Evolutionary conservation across 2,113 vertebrate genomes (phyloP).

Genomic region (Lophotis ruficrista): DNA sequence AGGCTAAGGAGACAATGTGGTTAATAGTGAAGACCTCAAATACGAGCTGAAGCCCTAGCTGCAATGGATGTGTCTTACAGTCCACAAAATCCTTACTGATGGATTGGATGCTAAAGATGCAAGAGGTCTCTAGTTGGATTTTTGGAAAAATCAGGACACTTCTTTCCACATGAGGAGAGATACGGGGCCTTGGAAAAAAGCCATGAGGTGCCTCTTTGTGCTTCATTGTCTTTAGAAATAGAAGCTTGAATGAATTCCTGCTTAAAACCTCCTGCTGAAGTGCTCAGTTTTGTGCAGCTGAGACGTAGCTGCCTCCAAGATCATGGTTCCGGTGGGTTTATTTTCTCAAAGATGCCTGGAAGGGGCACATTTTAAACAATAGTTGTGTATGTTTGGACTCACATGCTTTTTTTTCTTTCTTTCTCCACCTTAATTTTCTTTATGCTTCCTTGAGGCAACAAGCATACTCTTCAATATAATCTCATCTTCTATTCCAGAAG

Average conservation of each 20-base stretch:
- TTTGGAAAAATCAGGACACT: neutral
- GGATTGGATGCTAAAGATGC: neutral
- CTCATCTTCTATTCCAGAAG: neutral
- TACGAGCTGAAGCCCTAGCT: neutral
- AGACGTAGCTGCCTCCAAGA: neutral
- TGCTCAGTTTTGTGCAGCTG: neutral
- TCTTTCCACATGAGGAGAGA: neutral
- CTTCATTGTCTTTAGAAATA: neutral
- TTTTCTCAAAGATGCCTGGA: neutral
- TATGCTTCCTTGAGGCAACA: neutral
- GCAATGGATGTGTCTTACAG: neutral
- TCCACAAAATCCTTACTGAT: neutral
- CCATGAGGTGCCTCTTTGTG: neutral
- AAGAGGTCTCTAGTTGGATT: neutral
- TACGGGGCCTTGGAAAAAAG: fast-evolving
- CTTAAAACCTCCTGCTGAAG: neutral
- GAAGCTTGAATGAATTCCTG: neutral
- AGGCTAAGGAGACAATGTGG: neutral
- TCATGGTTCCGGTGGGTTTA: neutral
- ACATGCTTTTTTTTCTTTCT: neutral
- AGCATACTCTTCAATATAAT: neutral
- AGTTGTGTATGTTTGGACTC: neutral
- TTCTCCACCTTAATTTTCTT: neutral
- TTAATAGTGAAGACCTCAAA: neutral
- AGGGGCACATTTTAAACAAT: neutral